Evolutionary conservation across 2,113 vertebrate species (phyloP).

Genomic region (Brachirus orientalis): DNA sequence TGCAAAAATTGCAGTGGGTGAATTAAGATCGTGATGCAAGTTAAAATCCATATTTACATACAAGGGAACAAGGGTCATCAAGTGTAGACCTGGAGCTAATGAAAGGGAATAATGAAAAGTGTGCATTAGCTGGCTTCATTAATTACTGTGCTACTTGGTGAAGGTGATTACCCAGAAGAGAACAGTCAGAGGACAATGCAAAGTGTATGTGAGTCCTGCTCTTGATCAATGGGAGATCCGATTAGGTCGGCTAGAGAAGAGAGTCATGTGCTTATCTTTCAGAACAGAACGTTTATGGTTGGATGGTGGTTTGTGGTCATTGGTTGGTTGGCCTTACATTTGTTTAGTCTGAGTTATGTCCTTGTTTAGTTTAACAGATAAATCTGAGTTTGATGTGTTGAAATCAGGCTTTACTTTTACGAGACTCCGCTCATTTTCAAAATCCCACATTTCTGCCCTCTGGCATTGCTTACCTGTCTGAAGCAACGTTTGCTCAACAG

Average conservation of each 20-base stretch:
- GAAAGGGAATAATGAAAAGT: constrained; percentile 74
- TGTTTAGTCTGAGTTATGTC: no score
- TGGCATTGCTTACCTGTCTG: neutral
- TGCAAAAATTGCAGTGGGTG: constrained; percentile 21
- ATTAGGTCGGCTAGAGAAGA: constrained; percentile 50
- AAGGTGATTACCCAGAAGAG: constrained; percentile 68
- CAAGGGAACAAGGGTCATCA: constrained; percentile 61
- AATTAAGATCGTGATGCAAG: constrained; percentile 35
- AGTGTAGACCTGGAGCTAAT: constrained; percentile 63
- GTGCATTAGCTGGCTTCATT: constrained; percentile 63
- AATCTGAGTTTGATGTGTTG: no score
- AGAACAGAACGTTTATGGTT: no score
- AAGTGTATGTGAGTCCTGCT: constrained; percentile 32
- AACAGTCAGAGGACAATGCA: constrained; percentile 67
- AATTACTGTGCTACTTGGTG: constrained; percentile 63
- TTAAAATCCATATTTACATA: constrained; percentile 75
- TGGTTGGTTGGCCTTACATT: no score
- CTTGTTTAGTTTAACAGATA: constrained; percentile 39
- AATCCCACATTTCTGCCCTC: no score
- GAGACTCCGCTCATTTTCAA: no score
- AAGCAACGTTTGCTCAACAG: neutral
- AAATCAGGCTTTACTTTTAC: no score
- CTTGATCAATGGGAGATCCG: constrained; percentile 52
- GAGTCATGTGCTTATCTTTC: constrained; percentile 64
- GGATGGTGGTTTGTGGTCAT: constrained; percentile 31